Conservation (phyloP, 2,888 invertebrate genomes). For the Eueremaeus valkanovi region DNA sequence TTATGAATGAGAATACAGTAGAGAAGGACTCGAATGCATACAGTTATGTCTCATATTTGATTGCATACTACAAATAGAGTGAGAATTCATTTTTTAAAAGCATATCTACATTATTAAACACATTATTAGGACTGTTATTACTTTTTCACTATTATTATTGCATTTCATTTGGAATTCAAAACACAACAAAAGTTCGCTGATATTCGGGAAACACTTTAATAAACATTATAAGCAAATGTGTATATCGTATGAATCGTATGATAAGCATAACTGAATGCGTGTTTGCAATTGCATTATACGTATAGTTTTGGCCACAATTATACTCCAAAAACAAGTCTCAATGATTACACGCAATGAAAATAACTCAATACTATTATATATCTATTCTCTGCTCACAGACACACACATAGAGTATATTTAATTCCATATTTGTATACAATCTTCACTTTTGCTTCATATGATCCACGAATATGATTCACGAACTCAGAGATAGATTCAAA, state of each 20-base stretch:
- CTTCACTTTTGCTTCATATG: background rate
- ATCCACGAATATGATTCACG: background rate
- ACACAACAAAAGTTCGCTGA: constrained; percentile 14
- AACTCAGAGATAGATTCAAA: background rate
- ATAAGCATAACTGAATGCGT: background rate
- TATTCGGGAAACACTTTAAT: background rate
- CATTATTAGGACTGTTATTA: background rate
- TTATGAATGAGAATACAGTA: too few species aligned
- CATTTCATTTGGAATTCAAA: constrained; percentile 9
- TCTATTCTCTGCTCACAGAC: background rate
- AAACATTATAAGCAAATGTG: background rate
- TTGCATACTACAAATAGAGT: background rate
- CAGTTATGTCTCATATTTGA: too few species aligned
- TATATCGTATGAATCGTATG: background rate
- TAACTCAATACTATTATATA: background rate
- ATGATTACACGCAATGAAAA: background rate
- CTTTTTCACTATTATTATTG: constrained; percentile 8
- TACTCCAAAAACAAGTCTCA: background rate
- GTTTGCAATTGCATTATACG: constrained; percentile 1
- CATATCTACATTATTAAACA: background rate
- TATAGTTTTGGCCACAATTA: constrained; percentile 11
- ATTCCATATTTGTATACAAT: background rate
- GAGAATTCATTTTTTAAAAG: constrained; percentile 8
- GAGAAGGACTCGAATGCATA: too few species aligned
- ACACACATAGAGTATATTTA: too few species aligned